Conservation (phyloP, 2,797 vertebrate genomes). For the Acipenser oxyrinchus region DNA sequence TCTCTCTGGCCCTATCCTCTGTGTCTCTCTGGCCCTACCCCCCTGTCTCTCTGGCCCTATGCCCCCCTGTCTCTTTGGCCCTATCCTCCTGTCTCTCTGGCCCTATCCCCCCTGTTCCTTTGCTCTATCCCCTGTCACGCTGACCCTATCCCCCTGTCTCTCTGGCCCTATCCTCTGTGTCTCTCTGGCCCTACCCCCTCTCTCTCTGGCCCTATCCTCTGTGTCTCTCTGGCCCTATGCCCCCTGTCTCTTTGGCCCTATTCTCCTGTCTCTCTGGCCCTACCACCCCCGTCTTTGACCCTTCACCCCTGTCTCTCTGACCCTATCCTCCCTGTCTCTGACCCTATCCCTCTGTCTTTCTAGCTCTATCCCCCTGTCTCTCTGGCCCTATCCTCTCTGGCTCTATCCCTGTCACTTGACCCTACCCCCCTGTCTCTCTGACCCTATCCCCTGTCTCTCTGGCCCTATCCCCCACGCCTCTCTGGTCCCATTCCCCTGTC, state of each 20-base stretch:
- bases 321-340: not conserved
- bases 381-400: constrained; percentile 15
- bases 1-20: not conserved
- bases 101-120: not conserved
- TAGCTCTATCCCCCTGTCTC: not conserved
- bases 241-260: no score
- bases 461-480: no score
- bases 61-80: constrained; percentile 21
- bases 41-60: no score
- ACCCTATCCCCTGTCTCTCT: not conserved
- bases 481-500: no score
- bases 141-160: not conserved
- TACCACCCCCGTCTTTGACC: no score
- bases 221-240: no score
- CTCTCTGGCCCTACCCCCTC: constrained; percentile 12
- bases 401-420: not conserved
- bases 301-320: no score
- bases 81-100: not conserved
- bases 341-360: not conserved
- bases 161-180: not conserved
- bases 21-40: not conserved
- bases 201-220: no score
- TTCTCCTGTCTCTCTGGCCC: no score
- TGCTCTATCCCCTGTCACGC: not conserved
- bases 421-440: not conserved